A percentile compares a stretch with the other conserved stretches of the same genome.
These are phyloP conservation scores for Spinus olivaceus DNA, from an alignment of 2,797 vertebrate species.

Conservation along the genomic window DNA sequence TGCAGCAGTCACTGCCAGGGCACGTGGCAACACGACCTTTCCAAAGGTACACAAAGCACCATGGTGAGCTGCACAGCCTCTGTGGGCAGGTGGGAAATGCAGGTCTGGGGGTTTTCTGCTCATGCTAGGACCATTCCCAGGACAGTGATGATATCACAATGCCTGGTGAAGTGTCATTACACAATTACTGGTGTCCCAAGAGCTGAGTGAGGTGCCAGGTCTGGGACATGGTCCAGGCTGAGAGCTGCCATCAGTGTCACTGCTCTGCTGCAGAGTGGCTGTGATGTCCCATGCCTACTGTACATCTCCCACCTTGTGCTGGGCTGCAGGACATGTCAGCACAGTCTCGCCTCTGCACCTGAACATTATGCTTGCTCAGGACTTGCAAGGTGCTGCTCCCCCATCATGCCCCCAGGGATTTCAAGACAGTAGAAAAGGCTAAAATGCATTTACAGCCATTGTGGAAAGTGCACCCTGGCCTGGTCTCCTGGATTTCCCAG, in stretches of 20 bases:
- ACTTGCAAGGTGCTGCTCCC: neutral
- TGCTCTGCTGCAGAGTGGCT: neutral
- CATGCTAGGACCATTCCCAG: neutral
- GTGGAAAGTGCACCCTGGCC: neutral
- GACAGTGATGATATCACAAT: neutral
- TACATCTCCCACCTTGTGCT: neutral
- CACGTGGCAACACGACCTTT: neutral
- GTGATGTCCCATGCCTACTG: neutral
- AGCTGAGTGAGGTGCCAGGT: neutral
- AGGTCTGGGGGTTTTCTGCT: neutral
- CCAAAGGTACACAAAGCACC: accelerated
- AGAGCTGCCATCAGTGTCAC: neutral
- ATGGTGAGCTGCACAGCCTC: accelerated
- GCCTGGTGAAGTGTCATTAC: neutral
- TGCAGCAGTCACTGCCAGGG: neutral
- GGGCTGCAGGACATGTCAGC: neutral
- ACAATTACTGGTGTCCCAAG: neutral
- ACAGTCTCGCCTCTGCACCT: neutral
- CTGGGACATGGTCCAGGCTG: neutral
- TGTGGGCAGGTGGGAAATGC: neutral
- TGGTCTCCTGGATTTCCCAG: neutral
- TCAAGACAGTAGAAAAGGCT: neutral
- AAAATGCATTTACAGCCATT: neutral
- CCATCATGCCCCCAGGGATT: accelerated
- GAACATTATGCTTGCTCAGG: neutral